These are phyloP conservation scores for Heliconius charithonia DNA, from an alignment of 2,888 invertebrate genomes.

Conservation along the genomic window DNA sequence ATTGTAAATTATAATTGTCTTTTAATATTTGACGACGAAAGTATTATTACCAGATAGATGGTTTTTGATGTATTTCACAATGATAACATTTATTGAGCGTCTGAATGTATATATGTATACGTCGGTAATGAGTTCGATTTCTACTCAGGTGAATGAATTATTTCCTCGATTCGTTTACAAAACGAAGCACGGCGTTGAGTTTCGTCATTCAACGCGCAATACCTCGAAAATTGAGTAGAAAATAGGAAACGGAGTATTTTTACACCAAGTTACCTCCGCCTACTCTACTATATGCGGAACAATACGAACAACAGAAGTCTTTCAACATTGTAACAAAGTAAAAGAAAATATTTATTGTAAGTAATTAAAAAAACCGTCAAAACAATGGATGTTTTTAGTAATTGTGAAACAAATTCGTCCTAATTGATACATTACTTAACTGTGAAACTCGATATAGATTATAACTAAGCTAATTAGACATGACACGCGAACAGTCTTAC, in stretches of 20 bases:
- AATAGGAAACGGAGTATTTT: not conserved
- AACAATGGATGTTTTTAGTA: not conserved
- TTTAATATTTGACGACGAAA: too few species aligned
- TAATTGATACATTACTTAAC: conserved; percentile 38
- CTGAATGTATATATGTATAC: too few species aligned
- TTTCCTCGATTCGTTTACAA: too few species aligned
- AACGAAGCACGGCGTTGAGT: too few species aligned
- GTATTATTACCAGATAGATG: too few species aligned
- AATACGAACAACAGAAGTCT: not conserved
- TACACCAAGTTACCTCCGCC: not conserved
- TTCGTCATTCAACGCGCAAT: too few species aligned
- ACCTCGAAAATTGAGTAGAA: not conserved
- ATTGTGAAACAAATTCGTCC: conserved; percentile 32
- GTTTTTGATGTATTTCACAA: too few species aligned
- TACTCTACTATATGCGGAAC: too few species aligned
- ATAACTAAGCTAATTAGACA: conserved; percentile 35
- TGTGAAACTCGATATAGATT: conserved; percentile 36
- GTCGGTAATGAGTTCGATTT: too few species aligned
- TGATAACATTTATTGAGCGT: too few species aligned
- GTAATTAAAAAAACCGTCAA: conserved; percentile 1
- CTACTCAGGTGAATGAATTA: too few species aligned
- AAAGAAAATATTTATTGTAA: not conserved
- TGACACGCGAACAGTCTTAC: conserved; percentile 35
- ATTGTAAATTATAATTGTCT: too few species aligned
- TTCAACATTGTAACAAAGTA: not conserved